Conservation (phyloP, 2,797 vertebrate species). For the Novumbra hubbsi region DNA sequence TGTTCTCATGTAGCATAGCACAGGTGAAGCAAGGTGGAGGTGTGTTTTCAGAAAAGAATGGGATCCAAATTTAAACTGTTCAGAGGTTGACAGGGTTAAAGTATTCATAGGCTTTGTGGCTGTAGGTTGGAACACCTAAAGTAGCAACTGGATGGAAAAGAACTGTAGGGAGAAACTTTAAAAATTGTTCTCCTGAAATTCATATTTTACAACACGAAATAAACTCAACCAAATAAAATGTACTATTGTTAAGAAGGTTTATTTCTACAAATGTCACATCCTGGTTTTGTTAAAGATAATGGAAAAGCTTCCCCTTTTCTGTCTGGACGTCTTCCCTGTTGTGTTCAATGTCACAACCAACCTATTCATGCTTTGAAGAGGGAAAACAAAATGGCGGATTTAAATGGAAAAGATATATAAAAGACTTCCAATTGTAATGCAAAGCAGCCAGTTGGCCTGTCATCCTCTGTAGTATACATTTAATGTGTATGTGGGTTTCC, state of each 20-base stretch:
- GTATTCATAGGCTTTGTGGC: neutral
- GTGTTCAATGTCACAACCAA: neutral
- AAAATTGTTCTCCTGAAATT: neutral
- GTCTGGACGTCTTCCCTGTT: neutral
- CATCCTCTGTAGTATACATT: neutral
- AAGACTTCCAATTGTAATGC: neutral
- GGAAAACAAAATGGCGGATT: neutral
- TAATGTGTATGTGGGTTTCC: slow-evolving; percentile 25
- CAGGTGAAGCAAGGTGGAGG: slow-evolving; percentile 30
- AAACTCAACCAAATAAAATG: neutral
- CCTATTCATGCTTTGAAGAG: slow-evolving; percentile 2
- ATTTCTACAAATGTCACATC: no score
- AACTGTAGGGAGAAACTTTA: neutral
- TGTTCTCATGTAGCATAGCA: slow-evolving; percentile 41
- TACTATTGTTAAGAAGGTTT: neutral
- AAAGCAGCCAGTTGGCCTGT: neutral
- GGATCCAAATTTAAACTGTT: neutral
- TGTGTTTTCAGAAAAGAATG: no score
- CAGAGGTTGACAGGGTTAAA: neutral
- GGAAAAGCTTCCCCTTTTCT: neutral
- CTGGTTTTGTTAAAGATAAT: no score
- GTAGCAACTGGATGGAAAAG: neutral
- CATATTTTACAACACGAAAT: no score
- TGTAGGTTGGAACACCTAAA: neutral
- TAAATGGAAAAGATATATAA: neutral